Base-by-base conservation (phyloP, 2,113 vertebrate genomes). In the Xyrauchen texanus region DNA sequence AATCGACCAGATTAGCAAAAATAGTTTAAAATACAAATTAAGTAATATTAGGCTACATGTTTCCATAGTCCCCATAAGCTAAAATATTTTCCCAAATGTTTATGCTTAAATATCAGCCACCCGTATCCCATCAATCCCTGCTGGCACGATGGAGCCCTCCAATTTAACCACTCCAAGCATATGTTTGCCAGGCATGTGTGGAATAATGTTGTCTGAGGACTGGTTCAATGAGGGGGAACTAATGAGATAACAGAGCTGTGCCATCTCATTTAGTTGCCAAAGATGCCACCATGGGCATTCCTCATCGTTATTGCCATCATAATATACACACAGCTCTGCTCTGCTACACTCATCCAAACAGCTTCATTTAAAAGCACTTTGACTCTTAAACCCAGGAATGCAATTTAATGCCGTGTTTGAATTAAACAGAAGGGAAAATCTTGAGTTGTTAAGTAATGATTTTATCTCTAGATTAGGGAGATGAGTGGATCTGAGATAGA, bases 191-290 rank as follows among this genome's bases (percentile, higher is more conserved):
- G 77, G 72, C 79, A 77, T 68, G 53, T 73, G 21, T 79, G 78
- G 82, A 84, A 89, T 88, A 82, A 88, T 87, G 74, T 78, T 83
- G 86, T 86, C 86, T 84, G 60, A 77, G 84, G 81, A 71, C 82
- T 85, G 64, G 82, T 78, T 90, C 80, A 85, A 80, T 63, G 75
- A 88, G 81, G 80, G 83, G 83, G 89, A 91, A 87, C 87, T 90
- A 91, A 92, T 91, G 86, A 88, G 78, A 75, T 81, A 72, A 76
- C 68, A 81, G 78, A 77, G 82, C 72, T 64, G 78, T 78, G 79
- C 82, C 82, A 84, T 84, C 82, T 73, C 51, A 76, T 80, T 71
- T 83, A 85, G 78, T 80, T 77, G 55, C 78, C 82, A 82, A 84
- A 86, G 83, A 84, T 79, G 82, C 85, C 68, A 21, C 67, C 58